Base-by-base conservation (phyloP, 2,113 vertebrate genomes). In the Halichoerus grypus region DNA sequence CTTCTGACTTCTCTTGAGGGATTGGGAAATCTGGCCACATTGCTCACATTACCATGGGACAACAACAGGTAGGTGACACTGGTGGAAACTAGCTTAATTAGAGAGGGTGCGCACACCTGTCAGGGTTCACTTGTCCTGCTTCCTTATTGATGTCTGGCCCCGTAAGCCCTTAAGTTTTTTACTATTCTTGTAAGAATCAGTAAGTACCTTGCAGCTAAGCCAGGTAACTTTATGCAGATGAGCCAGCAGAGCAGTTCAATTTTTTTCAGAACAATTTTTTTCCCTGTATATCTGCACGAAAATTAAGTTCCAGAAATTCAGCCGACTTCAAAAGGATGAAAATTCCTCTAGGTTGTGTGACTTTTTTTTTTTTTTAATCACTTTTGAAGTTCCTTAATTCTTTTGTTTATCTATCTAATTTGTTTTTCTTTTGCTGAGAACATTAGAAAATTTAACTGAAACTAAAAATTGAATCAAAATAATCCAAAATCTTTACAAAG, bases 341-440 rank as follows among this genome's bases (percentile, higher is more conserved):
- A 63, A 55, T 85, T 55, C 46, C 19, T 89, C 11, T 39, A 49
- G 57, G n/a, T 55, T 55, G 24, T 71, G 36, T 85, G 67, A 21
- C 18, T 69, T 69, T n/a, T 67, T 42, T n/a, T 67, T 42, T 26
- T 92, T 80, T 85, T 67, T n/a, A 63, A 71, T 74, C 57, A 46
- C 65, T 82, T 76, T 74, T 51, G 49, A 95, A 59, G 8, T 81
- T 81, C 39, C 49, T 86, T 90, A 88, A 85, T 72, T 74, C 18
- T 46, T 91, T 61, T 2, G 5, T 36, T 87, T 59, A 61, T 36
- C 11, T 39, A 57, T 53, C 4, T 36, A 16, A 13, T 31, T 19
- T 87, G 21, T 67, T 63, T 95, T 89, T 42, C 42, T 79, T 97
- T 84, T 65, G 46, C 69, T 84, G 79, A 86, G 57, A 71, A 57